phyloP scores from a whole-genome alignment of 2,113 vertebrate species.

The Phodopus roborovskii region DNA sequence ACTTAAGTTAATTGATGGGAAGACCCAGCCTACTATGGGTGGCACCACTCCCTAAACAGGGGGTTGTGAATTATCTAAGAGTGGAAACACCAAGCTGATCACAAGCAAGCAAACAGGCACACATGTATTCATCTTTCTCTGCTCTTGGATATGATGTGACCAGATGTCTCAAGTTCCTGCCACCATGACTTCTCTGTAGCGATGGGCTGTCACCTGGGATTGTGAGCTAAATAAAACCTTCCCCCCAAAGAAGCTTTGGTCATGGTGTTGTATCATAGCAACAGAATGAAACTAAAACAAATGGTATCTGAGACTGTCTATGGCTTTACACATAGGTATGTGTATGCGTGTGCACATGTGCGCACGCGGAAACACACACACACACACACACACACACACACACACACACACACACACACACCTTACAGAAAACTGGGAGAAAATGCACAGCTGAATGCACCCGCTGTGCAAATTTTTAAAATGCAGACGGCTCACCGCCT shows the following conservation, averaged over 20 bases:
- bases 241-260: background rate
- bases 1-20: background rate
- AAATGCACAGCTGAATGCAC: background rate
- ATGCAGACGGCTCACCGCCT: conserved; percentile 28
- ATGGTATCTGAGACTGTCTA: background rate
- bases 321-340: background rate
- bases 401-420: too few species aligned
- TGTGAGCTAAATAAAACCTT: background rate
- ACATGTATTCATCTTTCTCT: too few species aligned
- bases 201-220: background rate
- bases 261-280: background rate
- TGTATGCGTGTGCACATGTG: too few species aligned
- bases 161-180: background rate
- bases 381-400: background rate
- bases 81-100: background rate
- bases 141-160: background rate
- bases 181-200: background rate
- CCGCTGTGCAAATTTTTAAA: conserved; percentile 32
- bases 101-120: background rate
- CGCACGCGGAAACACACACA: too few species aligned
- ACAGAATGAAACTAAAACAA: background rate
- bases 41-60: background rate
- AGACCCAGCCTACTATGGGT: background rate
- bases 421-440: conserved; percentile 24
- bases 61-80: background rate